These are phyloP conservation scores for Entomobrya multifasciata DNA, from an alignment of 2,888 invertebrate genomes.

Conservation along the genomic window DNA sequence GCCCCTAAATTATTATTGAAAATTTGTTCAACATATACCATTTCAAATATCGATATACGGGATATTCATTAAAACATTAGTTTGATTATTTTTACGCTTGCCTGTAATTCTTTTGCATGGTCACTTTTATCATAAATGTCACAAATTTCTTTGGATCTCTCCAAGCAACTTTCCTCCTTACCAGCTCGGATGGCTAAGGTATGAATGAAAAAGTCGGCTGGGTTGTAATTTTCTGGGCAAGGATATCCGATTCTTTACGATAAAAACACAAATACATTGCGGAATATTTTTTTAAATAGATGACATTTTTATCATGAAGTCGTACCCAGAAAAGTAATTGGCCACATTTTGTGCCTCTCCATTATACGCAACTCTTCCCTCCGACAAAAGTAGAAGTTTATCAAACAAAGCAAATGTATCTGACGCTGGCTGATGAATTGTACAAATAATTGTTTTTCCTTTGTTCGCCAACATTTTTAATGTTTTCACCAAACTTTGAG, in stretches of 20 bases:
- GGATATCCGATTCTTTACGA: slow-evolving; percentile 67
- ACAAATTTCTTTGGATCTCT: slow-evolving; percentile 82
- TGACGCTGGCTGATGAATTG: slow-evolving; percentile 95
- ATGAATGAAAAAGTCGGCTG: slow-evolving; percentile 96
- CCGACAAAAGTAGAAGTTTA: slow-evolving; percentile 92
- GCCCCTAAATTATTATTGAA: too few relatives aligned
- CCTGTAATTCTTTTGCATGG: slow-evolving; percentile 19
- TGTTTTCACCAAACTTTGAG: slow-evolving; percentile 87
- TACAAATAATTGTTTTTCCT: slow-evolving; percentile 94
- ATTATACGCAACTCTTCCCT: slow-evolving; percentile 90
- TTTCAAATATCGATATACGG: not conserved
- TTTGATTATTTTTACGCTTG: not conserved
- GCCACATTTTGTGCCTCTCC: slow-evolving; percentile 59
- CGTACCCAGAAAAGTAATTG: slow-evolving; percentile 62
- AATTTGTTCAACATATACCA: too few relatives aligned
- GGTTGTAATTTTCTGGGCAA: slow-evolving; percentile 94
- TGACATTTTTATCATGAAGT: not conserved
- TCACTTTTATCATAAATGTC: slow-evolving; percentile 80
- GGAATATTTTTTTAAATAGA: too few relatives aligned
- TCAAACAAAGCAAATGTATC: slow-evolving; percentile 95
- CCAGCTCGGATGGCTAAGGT: slow-evolving; percentile 92
- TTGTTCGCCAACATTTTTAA: slow-evolving; percentile 84
- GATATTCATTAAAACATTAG: not conserved
- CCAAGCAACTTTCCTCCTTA: slow-evolving; percentile 89
- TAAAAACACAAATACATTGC: too few relatives aligned